Base-by-base conservation (phyloP, 2,888 invertebrate species). In the Lithophane leautieri region DNA sequence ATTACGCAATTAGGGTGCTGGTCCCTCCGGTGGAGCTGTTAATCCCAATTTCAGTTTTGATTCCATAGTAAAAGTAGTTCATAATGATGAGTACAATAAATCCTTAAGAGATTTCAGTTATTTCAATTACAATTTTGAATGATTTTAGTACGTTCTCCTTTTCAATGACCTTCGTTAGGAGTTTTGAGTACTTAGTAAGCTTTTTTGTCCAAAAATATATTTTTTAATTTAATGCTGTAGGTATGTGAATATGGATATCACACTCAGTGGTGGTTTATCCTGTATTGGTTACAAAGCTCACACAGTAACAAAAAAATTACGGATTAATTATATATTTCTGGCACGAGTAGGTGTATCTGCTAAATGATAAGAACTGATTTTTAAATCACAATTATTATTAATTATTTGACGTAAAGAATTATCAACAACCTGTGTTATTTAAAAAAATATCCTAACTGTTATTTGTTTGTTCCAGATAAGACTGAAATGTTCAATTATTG, bases 401-500 rank as follows among this genome's bases (percentile, higher is more conserved):
- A 81, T 81, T 34, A 66, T 70, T 56, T 65, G 25, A 76, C 34
- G 54, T 22, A 16, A 62, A 68, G 9, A 25, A 47, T 76, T 79
- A 86, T 84, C 75, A 71, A 28, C 34, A 78, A 79, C 84, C 74
- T 82, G 68, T 65, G 61, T 67, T 72, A 68, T 75, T 47, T 34
- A 58, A 62, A 50, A 71, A 40, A 47, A 72, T 72, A 61, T 72
- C 42, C 88, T 87, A 86, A 86, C 76, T 42, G 40, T 47, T 76
- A 60, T 82, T 81, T 86, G 73, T 80, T 91, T 91, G 89, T 92
- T 92, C 40, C 91, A 92, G 92, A 90, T 90, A 84, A 88, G 76
- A 74, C 86, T 90, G 92, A 88, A 86, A 92, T 91, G 91, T 85
- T 79, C 78, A 84, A 84, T 81, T 76, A 86, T 83, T 90, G 81